Base-by-base conservation (phyloP, 1,140 invertebrate genomes). In the Dinoponera quadriceps region DNA sequence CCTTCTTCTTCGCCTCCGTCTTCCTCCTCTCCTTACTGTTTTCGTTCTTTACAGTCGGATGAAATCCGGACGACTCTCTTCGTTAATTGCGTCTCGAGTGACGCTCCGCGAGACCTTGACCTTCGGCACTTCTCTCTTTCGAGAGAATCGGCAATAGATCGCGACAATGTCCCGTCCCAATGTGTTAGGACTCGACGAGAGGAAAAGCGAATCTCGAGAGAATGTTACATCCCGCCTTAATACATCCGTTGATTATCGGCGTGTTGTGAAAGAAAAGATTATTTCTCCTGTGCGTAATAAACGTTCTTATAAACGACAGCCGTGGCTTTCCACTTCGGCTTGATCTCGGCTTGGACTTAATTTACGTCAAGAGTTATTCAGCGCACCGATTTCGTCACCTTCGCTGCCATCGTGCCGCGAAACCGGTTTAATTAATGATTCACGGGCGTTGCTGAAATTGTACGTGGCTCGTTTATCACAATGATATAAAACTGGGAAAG, bases 381-480 rank as follows among this genome's bases (percentile, higher is more conserved):
- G 72, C 25, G 29, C 29, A 44, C 49, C 38, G 38, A 65, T 81
- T 63, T 84, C 82, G 63, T 88, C 85, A 75, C 57, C 20, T 69
- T 38, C 18, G 49, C 62, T 29, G 48, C 7, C 22, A 55, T 84
- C 57, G 60, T 22, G 22, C 48, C 63, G 25, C 18, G 20, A 49
- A 88, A 88, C 86, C 86, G 86, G 86, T 88, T 87, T 72, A 27
- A 87, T 51, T 54, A 49, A 69, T 88, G 86, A 88, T 75, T 88
- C 82, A 82, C 82, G 57, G 3, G 14, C 65, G 29, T 87, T 84
- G 49, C 69, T 88, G 55, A 73, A 85, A 87, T 33, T 55, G 25
- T 65, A 72, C 65, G 54, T 48, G 25, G 68, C 20, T 25, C 63
- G 51, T 73, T 87, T n/a, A n/a, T 63, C 65, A 20, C 25, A 11